These are phyloP conservation scores for Mylabris sibirica DNA, from an alignment of 2,888 invertebrate species.

Conservation along the genomic window DNA sequence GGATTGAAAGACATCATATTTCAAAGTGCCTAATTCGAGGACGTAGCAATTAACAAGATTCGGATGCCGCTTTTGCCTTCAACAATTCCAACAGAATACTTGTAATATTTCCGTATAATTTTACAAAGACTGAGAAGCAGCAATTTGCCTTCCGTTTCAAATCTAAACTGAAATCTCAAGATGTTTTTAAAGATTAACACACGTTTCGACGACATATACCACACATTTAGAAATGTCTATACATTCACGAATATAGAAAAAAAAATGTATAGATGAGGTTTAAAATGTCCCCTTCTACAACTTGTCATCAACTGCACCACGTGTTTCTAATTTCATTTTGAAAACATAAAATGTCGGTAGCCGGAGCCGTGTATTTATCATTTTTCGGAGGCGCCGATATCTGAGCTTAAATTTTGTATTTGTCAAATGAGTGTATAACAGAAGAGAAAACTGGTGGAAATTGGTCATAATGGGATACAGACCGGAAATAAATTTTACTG, in stretches of 20 bases:
- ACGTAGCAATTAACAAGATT: constrained; percentile 50
- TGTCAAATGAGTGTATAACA: constrained; percentile 19
- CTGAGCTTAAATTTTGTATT: constrained; percentile 21
- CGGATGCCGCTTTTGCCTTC: constrained; percentile 43
- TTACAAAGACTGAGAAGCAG: constrained; percentile 5
- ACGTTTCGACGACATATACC: constrained; percentile 17
- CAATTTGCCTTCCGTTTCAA: constrained; percentile 22
- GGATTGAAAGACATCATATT: constrained; percentile 55
- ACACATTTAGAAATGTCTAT: background rate
- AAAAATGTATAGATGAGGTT: background rate
- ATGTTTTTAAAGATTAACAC: constrained; percentile 18
- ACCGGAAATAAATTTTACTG: constrained; percentile 10
- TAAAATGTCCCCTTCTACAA: background rate
- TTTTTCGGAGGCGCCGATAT: constrained; percentile 24
- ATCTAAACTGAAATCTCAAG: constrained; percentile 24
- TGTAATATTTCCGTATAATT: constrained; percentile 24
- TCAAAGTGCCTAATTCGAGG: constrained; percentile 56
- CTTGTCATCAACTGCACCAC: constrained; percentile 12
- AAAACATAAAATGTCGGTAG: constrained; percentile 9
- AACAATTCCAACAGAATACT: constrained; percentile 22
- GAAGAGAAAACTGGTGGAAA: constrained; percentile 9
- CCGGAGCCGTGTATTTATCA: constrained; percentile 23
- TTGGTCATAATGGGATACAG: background rate
- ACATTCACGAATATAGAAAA: background rate
- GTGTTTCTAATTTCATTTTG: constrained; percentile 13